phyloP scores from a whole-genome alignment of 2,113 vertebrate species.

The Balaeniceps rex region DNA sequence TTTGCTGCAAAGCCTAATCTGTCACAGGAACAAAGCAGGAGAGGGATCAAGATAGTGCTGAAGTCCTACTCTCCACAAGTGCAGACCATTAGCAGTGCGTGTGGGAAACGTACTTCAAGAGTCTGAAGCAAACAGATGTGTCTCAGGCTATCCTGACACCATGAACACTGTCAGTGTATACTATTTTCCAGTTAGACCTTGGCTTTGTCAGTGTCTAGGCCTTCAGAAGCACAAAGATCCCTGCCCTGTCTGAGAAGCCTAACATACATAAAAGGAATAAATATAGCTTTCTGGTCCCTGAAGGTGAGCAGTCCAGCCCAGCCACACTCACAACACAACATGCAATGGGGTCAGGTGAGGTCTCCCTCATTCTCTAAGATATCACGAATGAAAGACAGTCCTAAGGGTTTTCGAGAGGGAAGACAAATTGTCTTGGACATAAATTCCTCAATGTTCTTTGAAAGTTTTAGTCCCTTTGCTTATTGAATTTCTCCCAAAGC shows the following conservation, averaged over 20 bases:
- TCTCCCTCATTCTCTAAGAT: not conserved
- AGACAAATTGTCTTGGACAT: not conserved
- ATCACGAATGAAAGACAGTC: not conserved
- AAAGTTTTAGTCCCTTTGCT: not conserved
- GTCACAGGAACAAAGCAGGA: not conserved
- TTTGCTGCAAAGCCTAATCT: not conserved
- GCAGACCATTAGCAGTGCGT: rapidly evolving
- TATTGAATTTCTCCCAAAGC: not conserved
- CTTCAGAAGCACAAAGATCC: not conserved
- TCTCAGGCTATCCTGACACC: not conserved
- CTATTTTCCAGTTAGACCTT: not conserved
- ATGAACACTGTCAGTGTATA: not conserved
- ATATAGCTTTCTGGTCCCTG: not conserved
- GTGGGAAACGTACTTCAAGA: not conserved
- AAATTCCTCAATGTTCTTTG: not conserved
- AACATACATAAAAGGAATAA: not conserved
- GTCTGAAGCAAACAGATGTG: not conserved
- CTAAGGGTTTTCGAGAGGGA: not conserved
- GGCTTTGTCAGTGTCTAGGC: not conserved
- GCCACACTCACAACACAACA: rapidly evolving
- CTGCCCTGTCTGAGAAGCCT: not conserved
- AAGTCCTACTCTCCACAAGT: not conserved
- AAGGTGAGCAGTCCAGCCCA: not conserved
- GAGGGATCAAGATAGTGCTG: not conserved
- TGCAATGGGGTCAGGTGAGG: not conserved